Percentiles rank a stretch among this genome's conserved stretches.
phyloP scores from a whole-genome alignment of 2,888 invertebrate species.

The Octodonta nipae region DNA sequence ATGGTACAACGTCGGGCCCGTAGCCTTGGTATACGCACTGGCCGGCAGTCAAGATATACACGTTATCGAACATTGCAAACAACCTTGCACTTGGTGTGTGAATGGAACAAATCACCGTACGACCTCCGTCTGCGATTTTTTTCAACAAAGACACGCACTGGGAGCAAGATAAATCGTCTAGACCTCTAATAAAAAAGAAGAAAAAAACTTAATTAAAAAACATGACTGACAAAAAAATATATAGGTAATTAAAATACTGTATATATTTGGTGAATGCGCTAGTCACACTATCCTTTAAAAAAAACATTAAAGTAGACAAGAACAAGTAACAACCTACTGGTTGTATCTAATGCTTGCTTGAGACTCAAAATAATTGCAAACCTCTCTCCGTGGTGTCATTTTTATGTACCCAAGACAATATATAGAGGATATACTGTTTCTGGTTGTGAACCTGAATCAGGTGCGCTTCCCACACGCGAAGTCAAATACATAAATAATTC shows the following conservation, averaged over 20 bases:
- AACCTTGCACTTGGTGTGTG: conserved; percentile 92
- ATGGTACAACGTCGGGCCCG: conserved; percentile 66
- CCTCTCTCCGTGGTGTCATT: no score
- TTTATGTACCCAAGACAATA: no score
- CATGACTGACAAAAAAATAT: background rate
- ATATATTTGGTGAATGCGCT: no score
- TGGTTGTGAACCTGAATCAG: no score
- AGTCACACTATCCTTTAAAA: no score
- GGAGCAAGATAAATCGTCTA: conserved; percentile 80
- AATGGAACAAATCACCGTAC: conserved; percentile 86
- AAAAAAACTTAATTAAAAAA: background rate
- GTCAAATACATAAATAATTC: no score
- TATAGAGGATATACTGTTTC: no score
- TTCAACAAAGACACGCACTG: conserved; percentile 80
- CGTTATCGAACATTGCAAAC: conserved; percentile 81
- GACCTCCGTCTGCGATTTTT: conserved; percentile 67
- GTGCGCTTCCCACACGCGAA: no score
- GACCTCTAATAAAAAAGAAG: conserved; percentile 53
- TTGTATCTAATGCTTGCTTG: no score
- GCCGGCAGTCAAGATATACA: conserved; percentile 79
- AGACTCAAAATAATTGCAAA: no score
- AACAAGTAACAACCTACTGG: no score
- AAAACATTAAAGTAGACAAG: no score
- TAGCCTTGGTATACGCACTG: conserved; percentile 83
- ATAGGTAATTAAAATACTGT: background rate